A percentile compares a stretch with the other conserved stretches of the same genome.
Evolutionary conservation across 2,113 vertebrate species (phyloP).

Genomic region (Chloropsis cyanopogon): DNA sequence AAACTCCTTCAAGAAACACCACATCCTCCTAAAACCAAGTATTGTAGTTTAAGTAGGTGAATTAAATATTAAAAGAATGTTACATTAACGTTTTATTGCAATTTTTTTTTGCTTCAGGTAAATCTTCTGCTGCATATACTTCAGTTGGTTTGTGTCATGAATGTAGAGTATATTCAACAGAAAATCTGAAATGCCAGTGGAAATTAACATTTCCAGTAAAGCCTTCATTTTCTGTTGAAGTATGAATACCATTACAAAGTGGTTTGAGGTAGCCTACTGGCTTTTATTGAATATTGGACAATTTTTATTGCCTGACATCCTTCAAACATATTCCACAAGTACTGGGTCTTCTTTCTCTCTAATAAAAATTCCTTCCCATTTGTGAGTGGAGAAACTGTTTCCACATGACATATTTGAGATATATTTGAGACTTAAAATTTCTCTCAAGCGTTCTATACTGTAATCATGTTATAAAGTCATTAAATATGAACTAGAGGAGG

Average conservation of each 20-base stretch:
- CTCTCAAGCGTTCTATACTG: background rate
- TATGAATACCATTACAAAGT: background rate
- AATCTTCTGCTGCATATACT: background rate
- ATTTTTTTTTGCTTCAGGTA: background rate
- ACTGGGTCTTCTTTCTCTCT: background rate
- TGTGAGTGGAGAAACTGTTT: background rate
- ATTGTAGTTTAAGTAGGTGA: background rate
- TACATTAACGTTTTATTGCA: background rate
- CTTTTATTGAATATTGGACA: background rate
- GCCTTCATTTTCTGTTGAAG: background rate
- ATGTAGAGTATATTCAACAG: background rate
- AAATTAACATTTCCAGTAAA: background rate
- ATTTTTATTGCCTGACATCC: background rate
- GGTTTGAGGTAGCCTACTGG: background rate
- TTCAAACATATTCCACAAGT: background rate
- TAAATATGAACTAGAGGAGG: background rate
- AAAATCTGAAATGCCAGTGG: background rate
- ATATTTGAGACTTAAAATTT: background rate
- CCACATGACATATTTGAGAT: background rate
- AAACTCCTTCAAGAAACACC: background rate
- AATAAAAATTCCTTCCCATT: background rate
- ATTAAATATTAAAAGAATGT: background rate
- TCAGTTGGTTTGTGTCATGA: background rate
- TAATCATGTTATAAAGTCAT: background rate
- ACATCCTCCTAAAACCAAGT: background rate